A percentile compares a stretch with the other conserved stretches of the same genome.
phyloP scores from a whole-genome alignment of 2,888 invertebrate species.

The Chironomus tentans region DNA sequence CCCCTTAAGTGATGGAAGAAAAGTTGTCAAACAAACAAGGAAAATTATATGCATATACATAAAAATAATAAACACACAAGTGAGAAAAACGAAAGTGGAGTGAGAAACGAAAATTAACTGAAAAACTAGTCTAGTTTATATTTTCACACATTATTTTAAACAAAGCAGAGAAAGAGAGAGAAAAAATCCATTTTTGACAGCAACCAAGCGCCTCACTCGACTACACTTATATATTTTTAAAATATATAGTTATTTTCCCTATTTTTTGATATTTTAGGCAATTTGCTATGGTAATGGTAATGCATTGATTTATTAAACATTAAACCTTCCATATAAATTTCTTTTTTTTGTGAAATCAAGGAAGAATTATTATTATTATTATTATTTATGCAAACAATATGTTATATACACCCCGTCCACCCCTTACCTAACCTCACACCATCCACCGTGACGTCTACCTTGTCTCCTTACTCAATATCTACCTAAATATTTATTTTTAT shows the following conservation, averaged over 20 bases:
- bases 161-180: neutral
- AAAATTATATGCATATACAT: too few relatives aligned
- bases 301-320: slow-evolving; percentile 10
- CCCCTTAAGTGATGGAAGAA: too few relatives aligned
- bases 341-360: neutral
- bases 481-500: too few relatives aligned
- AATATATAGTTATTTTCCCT: neutral
- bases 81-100: too few relatives aligned
- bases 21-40: too few relatives aligned
- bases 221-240: neutral
- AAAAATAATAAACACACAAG: too few relatives aligned
- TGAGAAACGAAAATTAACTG: too few relatives aligned
- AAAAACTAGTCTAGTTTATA: too few relatives aligned
- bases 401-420: too few relatives aligned
- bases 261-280: neutral
- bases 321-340: neutral
- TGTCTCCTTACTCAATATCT: too few relatives aligned
- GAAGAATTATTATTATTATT: neutral
- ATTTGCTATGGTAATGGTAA: slow-evolving; percentile 12
- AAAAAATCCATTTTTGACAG: neutral
- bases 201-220: neutral
- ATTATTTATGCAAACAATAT: neutral
- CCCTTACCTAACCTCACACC: neutral
- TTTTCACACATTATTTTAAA: neutral
- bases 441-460: neutral